phyloP scores from a whole-genome alignment of 2,797 vertebrate species.

The Caiman crocodilus region DNA sequence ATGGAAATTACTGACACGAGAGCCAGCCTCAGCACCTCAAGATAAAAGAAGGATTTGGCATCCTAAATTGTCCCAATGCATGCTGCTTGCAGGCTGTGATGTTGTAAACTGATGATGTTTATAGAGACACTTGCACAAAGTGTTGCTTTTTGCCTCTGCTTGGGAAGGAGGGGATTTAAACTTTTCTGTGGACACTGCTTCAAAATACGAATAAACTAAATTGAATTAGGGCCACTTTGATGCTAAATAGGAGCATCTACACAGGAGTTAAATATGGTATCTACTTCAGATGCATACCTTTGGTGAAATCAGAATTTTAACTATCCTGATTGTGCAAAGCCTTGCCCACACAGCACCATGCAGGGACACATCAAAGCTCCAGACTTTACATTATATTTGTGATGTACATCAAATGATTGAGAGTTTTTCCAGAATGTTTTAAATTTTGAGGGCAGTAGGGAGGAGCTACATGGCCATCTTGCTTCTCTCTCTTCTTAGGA shows the following conservation, averaged over 20 bases:
- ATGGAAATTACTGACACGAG: background rate
- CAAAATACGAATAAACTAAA: too few relatives aligned
- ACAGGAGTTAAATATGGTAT: too few relatives aligned
- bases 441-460: background rate
- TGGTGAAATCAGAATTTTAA: too few relatives aligned
- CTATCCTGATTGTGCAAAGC: too few relatives aligned
- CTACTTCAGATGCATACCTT: too few relatives aligned
- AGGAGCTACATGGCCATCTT: background rate
- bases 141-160: background rate
- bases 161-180: too few relatives aligned
- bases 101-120: background rate
- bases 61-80: conserved; percentile 6
- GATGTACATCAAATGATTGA: background rate
- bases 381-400: background rate
- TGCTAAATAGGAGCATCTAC: too few relatives aligned
- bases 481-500: background rate
- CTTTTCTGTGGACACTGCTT: too few relatives aligned
- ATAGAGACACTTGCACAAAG: background rate
- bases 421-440: background rate
- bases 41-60: background rate
- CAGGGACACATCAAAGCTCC: background rate
- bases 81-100: background rate
- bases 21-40: background rate
- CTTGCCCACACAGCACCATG: too few relatives aligned
- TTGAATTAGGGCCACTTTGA: too few relatives aligned